Evolutionary conservation across 2,797 vertebrate genomes (phyloP).

Genomic region (Muscicapa striata): DNA sequence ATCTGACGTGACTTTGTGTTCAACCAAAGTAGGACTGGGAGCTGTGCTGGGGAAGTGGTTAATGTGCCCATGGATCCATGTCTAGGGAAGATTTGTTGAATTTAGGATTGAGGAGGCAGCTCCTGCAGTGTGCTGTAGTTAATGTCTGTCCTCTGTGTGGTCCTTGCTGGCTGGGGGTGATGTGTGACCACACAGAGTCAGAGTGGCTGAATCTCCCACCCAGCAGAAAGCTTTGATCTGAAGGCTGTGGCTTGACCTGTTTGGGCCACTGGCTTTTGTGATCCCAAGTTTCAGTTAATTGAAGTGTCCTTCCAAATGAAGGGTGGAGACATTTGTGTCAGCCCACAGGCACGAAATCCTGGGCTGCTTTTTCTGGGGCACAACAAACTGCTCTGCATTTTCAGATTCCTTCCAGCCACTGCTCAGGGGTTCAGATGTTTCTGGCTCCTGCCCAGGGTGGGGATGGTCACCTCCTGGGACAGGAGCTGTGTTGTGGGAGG

Average conservation of each 20-base stretch:
- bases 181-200: not conserved
- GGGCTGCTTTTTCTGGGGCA: not conserved
- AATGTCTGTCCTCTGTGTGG: not conserved
- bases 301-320: not conserved
- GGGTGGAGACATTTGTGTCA: not conserved
- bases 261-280: not conserved
- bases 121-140: not conserved
- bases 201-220: accelerated
- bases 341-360: not conserved
- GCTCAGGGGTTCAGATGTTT: not conserved
- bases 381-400: not conserved
- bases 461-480: not conserved
- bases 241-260: not conserved
- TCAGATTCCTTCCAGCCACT: not conserved
- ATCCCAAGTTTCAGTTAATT: not conserved
- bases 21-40: not conserved
- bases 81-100: not conserved
- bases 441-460: not conserved
- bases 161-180: not conserved
- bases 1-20: not conserved
- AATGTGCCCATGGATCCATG: accelerated
- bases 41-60: not conserved
- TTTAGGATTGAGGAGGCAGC: not conserved
- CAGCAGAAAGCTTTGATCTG: not conserved
- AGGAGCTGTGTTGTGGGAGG: not conserved